phyloP scores from a whole-genome alignment of 2,113 vertebrate species.

The Grammomys dolichurus region DNA sequence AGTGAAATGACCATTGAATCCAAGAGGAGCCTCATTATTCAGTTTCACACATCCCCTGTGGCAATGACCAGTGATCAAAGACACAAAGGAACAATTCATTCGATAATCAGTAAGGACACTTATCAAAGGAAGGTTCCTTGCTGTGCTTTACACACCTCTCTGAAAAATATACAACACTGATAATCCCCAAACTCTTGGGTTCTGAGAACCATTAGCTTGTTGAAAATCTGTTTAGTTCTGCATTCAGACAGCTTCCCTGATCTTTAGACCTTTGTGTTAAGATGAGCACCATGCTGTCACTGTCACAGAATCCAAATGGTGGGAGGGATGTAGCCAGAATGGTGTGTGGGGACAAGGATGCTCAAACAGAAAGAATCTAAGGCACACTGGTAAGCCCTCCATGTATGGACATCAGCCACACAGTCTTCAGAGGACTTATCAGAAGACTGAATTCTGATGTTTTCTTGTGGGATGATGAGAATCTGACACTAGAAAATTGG shows the following conservation, averaged over 20 bases:
- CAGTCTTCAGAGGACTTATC: neutral
- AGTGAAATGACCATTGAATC: neutral
- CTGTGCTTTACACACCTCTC: neutral
- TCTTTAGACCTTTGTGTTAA: neutral
- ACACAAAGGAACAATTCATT: neutral
- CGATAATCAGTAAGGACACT: no score
- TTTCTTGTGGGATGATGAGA: rapidly evolving
- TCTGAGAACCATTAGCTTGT: no score
- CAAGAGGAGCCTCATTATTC: neutral
- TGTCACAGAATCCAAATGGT: neutral
- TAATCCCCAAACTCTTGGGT: neutral
- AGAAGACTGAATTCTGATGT: neutral
- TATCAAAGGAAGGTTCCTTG: no score
- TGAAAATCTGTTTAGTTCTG: neutral
- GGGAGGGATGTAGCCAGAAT: neutral
- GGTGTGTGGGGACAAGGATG: neutral
- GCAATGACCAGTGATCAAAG: neutral
- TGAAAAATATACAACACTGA: neutral
- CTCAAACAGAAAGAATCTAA: neutral
- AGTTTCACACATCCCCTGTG: neutral
- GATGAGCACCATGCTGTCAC: no score
- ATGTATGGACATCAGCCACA: no score
- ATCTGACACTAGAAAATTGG: neutral
- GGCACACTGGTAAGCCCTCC: rapidly evolving
- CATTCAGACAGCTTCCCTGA: neutral